phyloP scores from a whole-genome alignment of 2,113 vertebrate genomes.

The Psittacus erithacus region DNA sequence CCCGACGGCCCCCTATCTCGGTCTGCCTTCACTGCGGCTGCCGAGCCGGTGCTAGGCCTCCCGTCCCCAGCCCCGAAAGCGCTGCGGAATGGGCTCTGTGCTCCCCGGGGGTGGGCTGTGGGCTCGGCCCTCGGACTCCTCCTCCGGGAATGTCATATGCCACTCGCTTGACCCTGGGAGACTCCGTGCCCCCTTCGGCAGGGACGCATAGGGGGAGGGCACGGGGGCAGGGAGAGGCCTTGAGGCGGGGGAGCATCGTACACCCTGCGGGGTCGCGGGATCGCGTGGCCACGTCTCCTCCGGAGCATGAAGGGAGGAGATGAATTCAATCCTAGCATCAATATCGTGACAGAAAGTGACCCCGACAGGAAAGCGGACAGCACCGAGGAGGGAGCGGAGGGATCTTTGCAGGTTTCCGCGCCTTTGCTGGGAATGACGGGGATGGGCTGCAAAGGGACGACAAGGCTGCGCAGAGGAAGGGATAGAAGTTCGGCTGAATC shows the following conservation, averaged over 20 bases:
- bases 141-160: background rate
- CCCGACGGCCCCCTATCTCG: accelerated
- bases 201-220: background rate
- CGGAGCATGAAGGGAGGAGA: background rate
- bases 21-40: background rate
- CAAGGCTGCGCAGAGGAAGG: background rate
- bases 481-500: background rate
- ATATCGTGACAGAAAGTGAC: background rate
- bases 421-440: background rate
- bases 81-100: background rate
- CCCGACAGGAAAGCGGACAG: background rate
- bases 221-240: background rate
- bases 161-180: background rate
- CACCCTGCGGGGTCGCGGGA: background rate
- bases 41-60: too few relatives aligned
- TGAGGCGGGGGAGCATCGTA: background rate
- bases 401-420: background rate
- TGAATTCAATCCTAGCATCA: background rate
- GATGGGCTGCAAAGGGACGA: background rate
- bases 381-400: background rate
- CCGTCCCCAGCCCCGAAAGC: background rate
- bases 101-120: background rate
- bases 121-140: background rate
- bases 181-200: background rate
- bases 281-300: background rate